Percentiles rank a stretch among this genome's conserved stretches.
Evolutionary conservation across 2,113 vertebrate species (phyloP).

Genomic region (Bettongia penicillata): DNA sequence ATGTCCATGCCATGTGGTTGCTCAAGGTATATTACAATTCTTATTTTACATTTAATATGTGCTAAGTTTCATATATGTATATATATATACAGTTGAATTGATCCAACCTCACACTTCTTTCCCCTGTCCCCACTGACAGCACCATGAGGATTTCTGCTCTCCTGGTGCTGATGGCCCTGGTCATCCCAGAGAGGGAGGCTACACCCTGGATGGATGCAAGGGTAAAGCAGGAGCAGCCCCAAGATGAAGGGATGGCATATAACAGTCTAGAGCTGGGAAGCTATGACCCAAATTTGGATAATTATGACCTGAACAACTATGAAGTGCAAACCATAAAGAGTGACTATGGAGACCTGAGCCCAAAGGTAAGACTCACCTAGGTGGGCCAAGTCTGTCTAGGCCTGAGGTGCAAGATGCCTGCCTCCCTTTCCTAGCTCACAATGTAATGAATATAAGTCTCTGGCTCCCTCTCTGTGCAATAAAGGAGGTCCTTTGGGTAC

Average conservation of each 20-base stretch:
- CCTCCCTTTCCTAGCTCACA: background rate
- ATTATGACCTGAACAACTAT: constrained; percentile 82
- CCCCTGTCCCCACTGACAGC: background rate
- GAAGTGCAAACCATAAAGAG: constrained; percentile 76
- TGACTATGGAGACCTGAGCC: constrained; percentile 81
- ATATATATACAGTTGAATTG: background rate
- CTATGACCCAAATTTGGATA: constrained; percentile 76
- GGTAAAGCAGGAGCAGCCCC: constrained; percentile 41
- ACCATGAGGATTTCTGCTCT: constrained; percentile 67
- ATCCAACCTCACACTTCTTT: background rate
- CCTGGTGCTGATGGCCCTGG: constrained; percentile 68
- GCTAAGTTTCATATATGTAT: background rate
- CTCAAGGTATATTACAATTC: background rate
- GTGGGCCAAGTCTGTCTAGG: background rate
- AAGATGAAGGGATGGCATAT: accelerated
- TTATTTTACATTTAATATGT: background rate
- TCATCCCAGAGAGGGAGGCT: constrained; percentile 55
- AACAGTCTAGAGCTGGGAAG: constrained; percentile 71
- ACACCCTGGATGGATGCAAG: constrained; percentile 43
- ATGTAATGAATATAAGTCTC: background rate
- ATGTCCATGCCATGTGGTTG: background rate
- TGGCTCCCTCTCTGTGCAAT: background rate
- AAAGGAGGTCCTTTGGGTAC: background rate
- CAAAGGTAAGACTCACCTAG: constrained; percentile 74
- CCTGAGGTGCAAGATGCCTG: accelerated